These are phyloP conservation scores for Netelia fuscicornis DNA, from an alignment of 2,888 invertebrate species.

Conservation along the genomic window DNA sequence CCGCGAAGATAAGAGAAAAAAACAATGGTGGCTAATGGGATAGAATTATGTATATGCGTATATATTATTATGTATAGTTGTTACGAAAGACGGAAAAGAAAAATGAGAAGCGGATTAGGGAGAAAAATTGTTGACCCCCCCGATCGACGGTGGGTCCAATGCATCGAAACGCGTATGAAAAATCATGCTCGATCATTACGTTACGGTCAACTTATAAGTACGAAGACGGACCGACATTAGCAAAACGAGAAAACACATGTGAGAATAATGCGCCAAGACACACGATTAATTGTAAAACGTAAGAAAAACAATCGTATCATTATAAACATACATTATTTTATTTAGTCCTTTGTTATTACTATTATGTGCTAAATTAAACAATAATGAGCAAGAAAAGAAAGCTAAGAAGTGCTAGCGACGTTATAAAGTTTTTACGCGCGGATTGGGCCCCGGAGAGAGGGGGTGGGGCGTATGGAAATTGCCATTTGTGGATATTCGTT, in stretches of 20 bases:
- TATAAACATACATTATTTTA: slow-evolving; percentile 75
- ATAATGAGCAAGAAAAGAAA: slow-evolving; percentile 54
- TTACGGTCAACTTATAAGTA: neutral
- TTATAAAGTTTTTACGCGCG: too few species aligned
- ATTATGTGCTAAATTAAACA: slow-evolving; percentile 76
- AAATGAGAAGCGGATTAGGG: slow-evolving; percentile 2
- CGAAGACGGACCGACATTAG: neutral
- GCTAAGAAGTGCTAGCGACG: neutral
- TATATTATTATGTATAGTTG: slow-evolving; percentile 63
- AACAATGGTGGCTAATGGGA: slow-evolving; percentile 35
- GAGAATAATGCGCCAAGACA: slow-evolving; percentile 35
- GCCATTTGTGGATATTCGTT: too few species aligned
- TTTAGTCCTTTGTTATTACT: slow-evolving; percentile 74
- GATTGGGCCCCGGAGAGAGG: too few species aligned
- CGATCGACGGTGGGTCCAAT: slow-evolving; percentile 15
- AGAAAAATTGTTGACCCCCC: neutral
- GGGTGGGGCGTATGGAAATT: too few species aligned
- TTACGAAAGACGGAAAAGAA: slow-evolving; percentile 43
- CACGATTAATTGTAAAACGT: slow-evolving; percentile 77
- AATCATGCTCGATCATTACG: slow-evolving; percentile 13
- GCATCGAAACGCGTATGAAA: slow-evolving; percentile 19
- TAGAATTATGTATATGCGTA: slow-evolving; percentile 63
- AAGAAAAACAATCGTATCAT: slow-evolving; percentile 76
- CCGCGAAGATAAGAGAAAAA: slow-evolving; percentile 4
- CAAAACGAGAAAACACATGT: slow-evolving; percentile 14